These are phyloP conservation scores for Rhinella marina DNA, from an alignment of 2,797 vertebrate genomes.

Conservation along the genomic window DNA sequence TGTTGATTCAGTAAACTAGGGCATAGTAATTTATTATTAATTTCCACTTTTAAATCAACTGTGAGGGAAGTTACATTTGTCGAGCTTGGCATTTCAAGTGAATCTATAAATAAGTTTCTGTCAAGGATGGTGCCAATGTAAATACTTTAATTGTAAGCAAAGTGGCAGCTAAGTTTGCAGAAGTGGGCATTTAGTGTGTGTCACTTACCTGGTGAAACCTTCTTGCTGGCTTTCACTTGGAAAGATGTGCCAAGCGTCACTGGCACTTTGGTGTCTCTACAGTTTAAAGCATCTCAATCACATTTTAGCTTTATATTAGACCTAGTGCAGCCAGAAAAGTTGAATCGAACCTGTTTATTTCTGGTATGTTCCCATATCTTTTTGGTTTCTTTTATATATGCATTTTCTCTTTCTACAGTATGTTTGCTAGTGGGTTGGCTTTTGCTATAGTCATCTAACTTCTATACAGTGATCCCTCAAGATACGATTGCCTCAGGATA, in stretches of 20 bases:
- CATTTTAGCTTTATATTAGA: background rate
- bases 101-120: constrained; percentile 33
- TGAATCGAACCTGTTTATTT: background rate
- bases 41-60: constrained; percentile 43
- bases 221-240: background rate
- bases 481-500: no score
- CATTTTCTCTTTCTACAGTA: no score
- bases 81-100: constrained; percentile 22
- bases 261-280: background rate
- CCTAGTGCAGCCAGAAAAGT: background rate
- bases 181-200: background rate
- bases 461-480: no score
- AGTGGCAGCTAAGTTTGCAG: background rate
- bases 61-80: constrained; percentile 33
- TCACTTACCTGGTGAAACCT: background rate
- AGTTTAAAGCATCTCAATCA: background rate
- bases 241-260: background rate
- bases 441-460: background rate
- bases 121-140: constrained; percentile 9
- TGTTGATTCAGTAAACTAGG: constrained; percentile 53
- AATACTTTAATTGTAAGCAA: constrained; percentile 33
- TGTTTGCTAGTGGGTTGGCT: background rate
- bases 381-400: background rate
- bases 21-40: constrained; percentile 59
- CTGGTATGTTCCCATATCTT: background rate